These are phyloP conservation scores for Melanargia galathea DNA, from an alignment of 2,888 invertebrate genomes.

Conservation along the genomic window DNA sequence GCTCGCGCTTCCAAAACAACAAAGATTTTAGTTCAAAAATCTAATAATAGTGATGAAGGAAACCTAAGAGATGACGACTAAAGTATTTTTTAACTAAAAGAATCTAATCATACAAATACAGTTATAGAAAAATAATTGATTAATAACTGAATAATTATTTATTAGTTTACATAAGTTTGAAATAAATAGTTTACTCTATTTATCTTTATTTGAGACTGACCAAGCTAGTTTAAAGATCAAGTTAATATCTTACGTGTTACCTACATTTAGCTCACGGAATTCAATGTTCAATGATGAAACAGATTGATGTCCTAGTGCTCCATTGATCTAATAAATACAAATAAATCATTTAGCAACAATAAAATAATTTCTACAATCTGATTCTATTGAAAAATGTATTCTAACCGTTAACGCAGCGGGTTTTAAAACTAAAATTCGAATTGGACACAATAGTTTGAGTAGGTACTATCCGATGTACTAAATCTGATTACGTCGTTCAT, in stretches of 20 bases:
- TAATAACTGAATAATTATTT: too few relatives aligned
- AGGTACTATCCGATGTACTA: slow-evolving; percentile 17
- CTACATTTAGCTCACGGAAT: not conserved
- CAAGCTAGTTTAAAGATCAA: not conserved
- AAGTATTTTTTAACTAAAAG: not conserved
- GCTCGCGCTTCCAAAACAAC: not conserved
- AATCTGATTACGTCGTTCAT: slow-evolving; percentile 27
- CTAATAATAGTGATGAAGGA: not conserved
- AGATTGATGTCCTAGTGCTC: slow-evolving; percentile 17
- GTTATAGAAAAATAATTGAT: too few relatives aligned
- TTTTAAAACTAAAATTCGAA: slow-evolving; percentile 36
- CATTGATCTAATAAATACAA: slow-evolving; percentile 8
- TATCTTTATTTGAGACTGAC: too few relatives aligned
- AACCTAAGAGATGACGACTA: not conserved
- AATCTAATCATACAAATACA: too few relatives aligned
- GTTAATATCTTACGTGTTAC: not conserved
- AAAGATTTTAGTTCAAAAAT: not conserved
- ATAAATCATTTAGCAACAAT: slow-evolving; percentile 18
- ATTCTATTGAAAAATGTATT: slow-evolving; percentile 14
- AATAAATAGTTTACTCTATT: too few relatives aligned
- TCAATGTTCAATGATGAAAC: not conserved
- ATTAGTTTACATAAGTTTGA: too few relatives aligned
- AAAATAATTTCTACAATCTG: slow-evolving; percentile 20
- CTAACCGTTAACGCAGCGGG: slow-evolving; percentile 27
- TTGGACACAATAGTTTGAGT: slow-evolving; percentile 28